Base-by-base conservation (phyloP, 2,113 vertebrate species). In the Rhynchomys soricoides region DNA sequence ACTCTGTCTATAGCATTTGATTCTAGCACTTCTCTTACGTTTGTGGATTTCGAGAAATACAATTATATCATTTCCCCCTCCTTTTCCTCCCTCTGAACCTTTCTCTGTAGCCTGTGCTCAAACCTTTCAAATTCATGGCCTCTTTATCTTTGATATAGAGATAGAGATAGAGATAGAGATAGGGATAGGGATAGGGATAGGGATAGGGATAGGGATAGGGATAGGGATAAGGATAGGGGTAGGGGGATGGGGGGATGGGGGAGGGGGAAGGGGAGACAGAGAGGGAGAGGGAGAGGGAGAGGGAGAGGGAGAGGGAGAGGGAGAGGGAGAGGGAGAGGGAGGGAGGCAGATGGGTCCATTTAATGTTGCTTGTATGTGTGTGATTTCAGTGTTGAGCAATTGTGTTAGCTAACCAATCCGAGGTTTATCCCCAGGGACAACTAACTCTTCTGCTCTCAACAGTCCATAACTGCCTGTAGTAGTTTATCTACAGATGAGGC, bases 181-280 rank as follows among this genome's bases (percentile, higher is more conserved):
- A 62, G 7, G 24, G 15, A 62, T 24, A 62, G 22, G 8, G 1
- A 26, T 7, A 24, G 1, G 3, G 22, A 62, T 5, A 62, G 59
- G 24, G 0, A 64, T 0, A 29, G 26, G 9, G 4, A 34, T 9
- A 68, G 11, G 34, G 64, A 34, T 4, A 34, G n/a, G n/a, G n/a
- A n/a, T n/a, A n/a, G n/a, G n/a, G n/a, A n/a, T n/a, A n/a, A n/a
- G n/a, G n/a, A n/a, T n/a, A n/a, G n/a, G n/a, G n/a, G n/a, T n/a
- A n/a, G n/a, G n/a, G n/a, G n/a, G n/a, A n/a, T 75, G 9, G 48
- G 15, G 1, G 9, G 22, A 24, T n/a, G 1, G 3, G 22, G 26
- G 21, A 62, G 59, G 24, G 0, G 29, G 2, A 29, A 10, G 9
- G 4, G n/a, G 16, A 57, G 16, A 57, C 17, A 57, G 16, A 57